Conservation (phyloP, 2,888 invertebrate genomes). For the Eudemis profundana region DNA sequence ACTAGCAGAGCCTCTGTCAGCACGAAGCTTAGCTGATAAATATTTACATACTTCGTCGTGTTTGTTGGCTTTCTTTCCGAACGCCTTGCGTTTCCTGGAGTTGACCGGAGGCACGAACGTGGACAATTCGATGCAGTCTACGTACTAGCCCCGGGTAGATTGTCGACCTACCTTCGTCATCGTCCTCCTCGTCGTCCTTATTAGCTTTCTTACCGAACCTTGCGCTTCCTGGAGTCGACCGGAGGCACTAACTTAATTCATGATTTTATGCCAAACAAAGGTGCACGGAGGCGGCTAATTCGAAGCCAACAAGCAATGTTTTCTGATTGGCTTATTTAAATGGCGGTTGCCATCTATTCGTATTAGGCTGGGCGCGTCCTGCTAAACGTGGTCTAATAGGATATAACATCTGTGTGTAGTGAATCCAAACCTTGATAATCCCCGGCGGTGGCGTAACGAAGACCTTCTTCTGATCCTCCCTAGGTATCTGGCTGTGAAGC, state of each 20-base stretch:
- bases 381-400: too few relatives aligned
- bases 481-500: constrained; percentile 98
- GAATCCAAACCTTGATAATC: constrained; percentile 91
- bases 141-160: too few relatives aligned
- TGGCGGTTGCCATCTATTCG: too few relatives aligned
- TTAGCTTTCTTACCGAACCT: too few relatives aligned
- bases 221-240: too few relatives aligned
- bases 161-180: background rate
- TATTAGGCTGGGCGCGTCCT: too few relatives aligned
- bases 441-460: constrained; percentile 94
- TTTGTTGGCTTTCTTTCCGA: constrained; percentile 79
- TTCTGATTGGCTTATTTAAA: too few relatives aligned
- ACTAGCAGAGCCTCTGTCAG: constrained; percentile 92
- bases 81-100: constrained; percentile 88
- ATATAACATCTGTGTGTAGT: too few relatives aligned
- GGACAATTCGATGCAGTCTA: constrained; percentile 95
- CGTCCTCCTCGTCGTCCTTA: background rate
- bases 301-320: too few relatives aligned
- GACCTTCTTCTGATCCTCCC: constrained; percentile 97
- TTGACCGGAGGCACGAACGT: constrained; percentile 92
- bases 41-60: constrained; percentile 79
- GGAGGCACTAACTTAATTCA: background rate
- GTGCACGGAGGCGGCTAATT: too few relatives aligned
- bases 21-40: constrained; percentile 91
- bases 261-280: too few relatives aligned